Base-by-base conservation (phyloP, 2,797 vertebrate genomes). In the Tachyglossus aculeatus region DNA sequence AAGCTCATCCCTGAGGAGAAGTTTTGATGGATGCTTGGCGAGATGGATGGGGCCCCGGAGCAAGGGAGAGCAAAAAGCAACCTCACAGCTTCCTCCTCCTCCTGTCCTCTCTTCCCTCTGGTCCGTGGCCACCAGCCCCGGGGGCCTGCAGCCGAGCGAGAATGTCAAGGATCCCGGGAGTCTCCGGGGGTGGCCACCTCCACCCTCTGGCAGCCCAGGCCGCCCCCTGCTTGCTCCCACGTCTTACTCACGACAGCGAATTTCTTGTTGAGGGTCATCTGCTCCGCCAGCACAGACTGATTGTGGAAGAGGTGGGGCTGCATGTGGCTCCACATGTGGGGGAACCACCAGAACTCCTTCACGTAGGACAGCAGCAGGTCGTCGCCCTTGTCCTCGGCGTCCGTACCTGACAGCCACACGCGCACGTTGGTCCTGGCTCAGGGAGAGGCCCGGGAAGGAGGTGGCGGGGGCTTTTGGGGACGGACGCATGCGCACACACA, bases 251-350 rank as follows among this genome's bases (percentile, higher is more conserved):
- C 98, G 86, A 96, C 92, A 77, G 98, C 98, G 73, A 99, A 99
- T 89, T 96, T 97, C 93, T 95, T 97, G 93, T 99, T 99, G 86
- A 99, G 94, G 81, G 97, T 92, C 98, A 99, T 99, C 94, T 99
- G 98, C 88, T 99, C 98, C 0, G 97, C 96, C 0, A 99, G 91
- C 81, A 99, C 97, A 0, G 97, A 98, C 89, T 99, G 96, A 91
- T 99, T 99, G 91, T 99, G 98, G 93, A 99, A 99, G 43, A 99
- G 95, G 83, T 99, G 98, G 16, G 96, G 97, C 90, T 98, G 97
- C 97, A 98, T 98, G 91, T 98, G 97, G 88, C 96, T 98, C 97
- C 97, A 98, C 97, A 98, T 98, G 92, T 98, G 97, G 2, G 97
- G 97, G 67, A 98, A 98, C 97, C 97, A 98, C 97, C 97, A 98